Conservation (phyloP, 2,888 invertebrate genomes). For the Trachelus troglodyta region DNA sequence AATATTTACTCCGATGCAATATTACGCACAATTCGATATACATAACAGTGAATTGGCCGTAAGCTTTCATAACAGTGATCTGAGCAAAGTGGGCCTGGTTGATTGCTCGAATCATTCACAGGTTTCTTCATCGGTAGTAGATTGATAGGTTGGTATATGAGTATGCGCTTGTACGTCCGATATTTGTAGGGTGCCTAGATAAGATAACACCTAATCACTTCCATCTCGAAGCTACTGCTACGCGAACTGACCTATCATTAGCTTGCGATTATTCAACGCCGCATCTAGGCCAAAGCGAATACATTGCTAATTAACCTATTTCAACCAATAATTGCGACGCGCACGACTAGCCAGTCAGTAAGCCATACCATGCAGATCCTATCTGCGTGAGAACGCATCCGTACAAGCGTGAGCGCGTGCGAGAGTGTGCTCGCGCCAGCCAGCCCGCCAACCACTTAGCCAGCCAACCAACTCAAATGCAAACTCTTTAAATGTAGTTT, state of each 20-base stretch:
- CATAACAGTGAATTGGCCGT: too few relatives aligned
- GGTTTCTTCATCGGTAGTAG: background rate
- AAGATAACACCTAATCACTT: background rate
- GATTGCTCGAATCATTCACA: too few relatives aligned
- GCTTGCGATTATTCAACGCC: slow-evolving; percentile 21
- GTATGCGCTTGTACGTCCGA: background rate
- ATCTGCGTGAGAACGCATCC: slow-evolving; percentile 33
- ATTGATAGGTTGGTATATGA: background rate
- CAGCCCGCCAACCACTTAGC: too few relatives aligned
- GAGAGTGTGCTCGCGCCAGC: too few relatives aligned
- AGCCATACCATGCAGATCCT: slow-evolving; percentile 26
- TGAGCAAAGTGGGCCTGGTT: too few relatives aligned
- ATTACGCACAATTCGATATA: too few relatives aligned
- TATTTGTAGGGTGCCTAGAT: background rate
- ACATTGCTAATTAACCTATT: slow-evolving; percentile 40
- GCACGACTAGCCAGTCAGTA: background rate
- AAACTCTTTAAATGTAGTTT: too few relatives aligned
- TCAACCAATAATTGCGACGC: slow-evolving; percentile 32
- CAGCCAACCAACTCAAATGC: too few relatives aligned
- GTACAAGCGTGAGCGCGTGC: too few relatives aligned
- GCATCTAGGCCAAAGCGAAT: slow-evolving; percentile 12
- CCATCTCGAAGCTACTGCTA: slow-evolving; percentile 12
- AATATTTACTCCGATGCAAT: too few relatives aligned
- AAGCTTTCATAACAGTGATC: too few relatives aligned
- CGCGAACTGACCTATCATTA: slow-evolving; percentile 20